phyloP scores from a whole-genome alignment of 2,888 invertebrate genomes.

The Danaus chrysippus region DNA sequence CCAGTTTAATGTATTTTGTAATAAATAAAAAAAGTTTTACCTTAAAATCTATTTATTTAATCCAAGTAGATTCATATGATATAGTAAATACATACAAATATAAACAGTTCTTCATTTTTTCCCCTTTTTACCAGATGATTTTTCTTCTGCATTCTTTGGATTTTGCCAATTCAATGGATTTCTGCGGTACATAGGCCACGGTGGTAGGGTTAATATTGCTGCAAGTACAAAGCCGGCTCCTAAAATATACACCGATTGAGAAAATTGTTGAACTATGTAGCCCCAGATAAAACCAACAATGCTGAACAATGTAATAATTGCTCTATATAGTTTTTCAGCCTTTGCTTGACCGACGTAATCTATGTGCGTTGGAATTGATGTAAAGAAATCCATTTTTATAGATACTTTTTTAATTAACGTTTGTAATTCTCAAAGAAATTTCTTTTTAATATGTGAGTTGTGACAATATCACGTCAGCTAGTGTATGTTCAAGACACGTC shows the following conservation, averaged over 20 bases:
- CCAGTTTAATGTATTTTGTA: not conserved
- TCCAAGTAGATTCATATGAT: slow-evolving; percentile 16
- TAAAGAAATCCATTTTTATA: slow-evolving; percentile 65
- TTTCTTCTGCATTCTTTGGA: slow-evolving; percentile 72
- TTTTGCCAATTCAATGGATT: slow-evolving; percentile 95
- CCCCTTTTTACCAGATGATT: slow-evolving; percentile 73
- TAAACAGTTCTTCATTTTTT: slow-evolving; percentile 56
- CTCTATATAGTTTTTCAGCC: slow-evolving; percentile 93
- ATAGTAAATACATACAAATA: slow-evolving; percentile 26
- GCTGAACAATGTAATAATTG: slow-evolving; percentile 94
- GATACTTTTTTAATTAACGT: slow-evolving; percentile 6
- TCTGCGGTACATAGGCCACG: slow-evolving; percentile 97
- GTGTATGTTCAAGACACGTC: slow-evolving; percentile 16
- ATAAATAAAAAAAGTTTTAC: slow-evolving; percentile 29
- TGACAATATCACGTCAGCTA: not conserved
- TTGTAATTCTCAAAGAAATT: not conserved
- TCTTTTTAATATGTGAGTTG: not conserved
- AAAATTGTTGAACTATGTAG: slow-evolving; percentile 96
- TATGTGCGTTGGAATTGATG: slow-evolving; percentile 73
- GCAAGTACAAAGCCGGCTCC: slow-evolving; percentile 94
- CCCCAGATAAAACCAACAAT: slow-evolving; percentile 95
- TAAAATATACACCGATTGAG: slow-evolving; percentile 95
- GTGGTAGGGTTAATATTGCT: slow-evolving; percentile 92
- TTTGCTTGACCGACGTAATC: slow-evolving; percentile 95
- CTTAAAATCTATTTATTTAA: slow-evolving; percentile 34